These are phyloP conservation scores for Hoplodrina blanda DNA, from an alignment of 2,888 invertebrate species.

Conservation along the genomic window DNA sequence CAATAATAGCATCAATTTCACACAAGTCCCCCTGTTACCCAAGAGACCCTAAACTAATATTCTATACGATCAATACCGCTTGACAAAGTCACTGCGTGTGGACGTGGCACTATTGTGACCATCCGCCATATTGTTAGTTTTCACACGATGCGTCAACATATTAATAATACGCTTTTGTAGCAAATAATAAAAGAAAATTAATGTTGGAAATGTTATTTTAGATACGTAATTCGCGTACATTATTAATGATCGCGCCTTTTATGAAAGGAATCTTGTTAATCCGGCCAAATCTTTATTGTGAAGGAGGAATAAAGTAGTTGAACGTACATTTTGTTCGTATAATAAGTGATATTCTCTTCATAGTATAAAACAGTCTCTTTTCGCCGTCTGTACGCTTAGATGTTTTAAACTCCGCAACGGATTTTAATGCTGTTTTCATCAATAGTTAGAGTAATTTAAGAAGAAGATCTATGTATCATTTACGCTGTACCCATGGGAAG, in stretches of 20 bases:
- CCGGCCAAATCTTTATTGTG: slow-evolving; percentile 53
- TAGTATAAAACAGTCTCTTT: no score
- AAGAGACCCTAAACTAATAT: slow-evolving; percentile 72
- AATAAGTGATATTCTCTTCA: slow-evolving; percentile 40
- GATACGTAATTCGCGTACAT: slow-evolving; percentile 43
- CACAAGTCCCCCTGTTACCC: slow-evolving; percentile 71
- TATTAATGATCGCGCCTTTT: slow-evolving; percentile 57
- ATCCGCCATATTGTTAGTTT: slow-evolving; percentile 68
- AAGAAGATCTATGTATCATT: no score
- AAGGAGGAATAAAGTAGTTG: slow-evolving; percentile 31
- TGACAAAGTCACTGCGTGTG: slow-evolving; percentile 73
- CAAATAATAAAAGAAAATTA: slow-evolving; percentile 54
- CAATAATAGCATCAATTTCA: slow-evolving; percentile 84
- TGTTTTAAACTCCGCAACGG: no score
- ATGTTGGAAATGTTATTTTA: slow-evolving; percentile 44
- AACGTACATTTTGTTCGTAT: slow-evolving; percentile 32
- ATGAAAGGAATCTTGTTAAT: slow-evolving; percentile 58
- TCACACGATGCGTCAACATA: slow-evolving; percentile 72
- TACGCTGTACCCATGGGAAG: no score
- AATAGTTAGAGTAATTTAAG: no score
- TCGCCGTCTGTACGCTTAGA: no score
- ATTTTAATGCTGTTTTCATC: no score
- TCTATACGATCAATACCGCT: slow-evolving; percentile 71
- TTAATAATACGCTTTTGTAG: slow-evolving; percentile 53
- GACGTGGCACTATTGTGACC: slow-evolving; percentile 64